Evolutionary conservation across 2,113 vertebrate species (phyloP).

Genomic region (Lamprologus sp.): DNA sequence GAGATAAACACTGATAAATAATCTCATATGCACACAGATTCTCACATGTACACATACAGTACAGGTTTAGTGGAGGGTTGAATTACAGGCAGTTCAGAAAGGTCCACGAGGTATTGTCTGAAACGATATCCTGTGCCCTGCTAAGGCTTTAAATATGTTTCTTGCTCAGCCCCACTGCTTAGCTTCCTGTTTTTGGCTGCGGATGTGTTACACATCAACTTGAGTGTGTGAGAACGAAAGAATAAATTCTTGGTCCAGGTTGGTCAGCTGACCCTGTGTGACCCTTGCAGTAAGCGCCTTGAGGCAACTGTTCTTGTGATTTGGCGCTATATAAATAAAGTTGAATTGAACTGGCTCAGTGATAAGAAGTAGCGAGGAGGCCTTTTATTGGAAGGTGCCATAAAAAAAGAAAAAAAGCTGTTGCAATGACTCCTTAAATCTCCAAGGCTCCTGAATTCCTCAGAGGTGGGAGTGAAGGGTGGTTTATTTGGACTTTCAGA

Average conservation of each 20-base stretch:
- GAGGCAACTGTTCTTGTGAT: background rate
- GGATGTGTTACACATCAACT: background rate
- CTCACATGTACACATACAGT: conserved; percentile 35
- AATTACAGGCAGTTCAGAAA: conserved; percentile 24
- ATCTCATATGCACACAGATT: conserved; percentile 20
- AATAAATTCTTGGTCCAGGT: conserved; percentile 16
- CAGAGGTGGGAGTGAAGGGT: conserved; percentile 16
- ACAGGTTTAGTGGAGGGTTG: background rate
- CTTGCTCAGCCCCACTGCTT: background rate
- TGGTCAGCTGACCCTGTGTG: conserved; percentile 10
- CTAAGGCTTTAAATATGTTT: background rate
- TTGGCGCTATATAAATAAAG: background rate
- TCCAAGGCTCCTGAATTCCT: conserved; percentile 49
- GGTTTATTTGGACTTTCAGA: background rate
- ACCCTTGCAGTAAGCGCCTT: background rate
- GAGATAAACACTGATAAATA: conserved; percentile 35
- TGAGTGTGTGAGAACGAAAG: background rate
- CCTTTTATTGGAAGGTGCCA: conserved; percentile 7
- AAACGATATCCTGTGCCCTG: conserved; percentile 17
- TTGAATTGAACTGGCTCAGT: background rate
- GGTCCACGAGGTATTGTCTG: conserved; percentile 13
- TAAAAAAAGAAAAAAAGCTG: background rate
- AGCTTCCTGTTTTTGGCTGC: conserved; percentile 35
- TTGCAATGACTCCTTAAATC: conserved; percentile 22
- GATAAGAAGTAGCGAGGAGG: conserved; percentile 33